phyloP scores from a whole-genome alignment of 2,797 vertebrate genomes.

The Fratercula arctica region DNA sequence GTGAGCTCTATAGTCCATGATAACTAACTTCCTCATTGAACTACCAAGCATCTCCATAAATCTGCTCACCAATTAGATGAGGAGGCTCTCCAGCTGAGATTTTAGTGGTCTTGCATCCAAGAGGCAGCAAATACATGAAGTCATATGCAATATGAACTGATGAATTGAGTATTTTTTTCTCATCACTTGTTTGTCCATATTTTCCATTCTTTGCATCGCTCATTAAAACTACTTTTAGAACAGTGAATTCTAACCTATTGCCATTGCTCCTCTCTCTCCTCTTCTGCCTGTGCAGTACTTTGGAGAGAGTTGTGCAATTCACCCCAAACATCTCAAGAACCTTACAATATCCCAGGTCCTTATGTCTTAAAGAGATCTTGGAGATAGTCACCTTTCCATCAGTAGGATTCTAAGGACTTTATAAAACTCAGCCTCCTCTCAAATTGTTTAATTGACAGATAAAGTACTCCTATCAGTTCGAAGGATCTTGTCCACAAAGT shows the following conservation, averaged over 20 bases:
- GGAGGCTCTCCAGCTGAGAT: neutral
- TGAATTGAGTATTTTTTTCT: neutral
- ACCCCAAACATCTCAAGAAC: neutral
- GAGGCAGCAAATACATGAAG: neutral
- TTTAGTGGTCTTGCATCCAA: neutral
- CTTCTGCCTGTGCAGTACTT: neutral
- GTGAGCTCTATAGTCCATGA: accelerated
- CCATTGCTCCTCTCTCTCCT: neutral
- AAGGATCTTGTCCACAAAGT: neutral
- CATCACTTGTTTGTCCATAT: neutral
- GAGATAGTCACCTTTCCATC: neutral
- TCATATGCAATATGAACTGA: accelerated
- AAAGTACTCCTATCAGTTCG: neutral
- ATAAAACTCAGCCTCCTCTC: neutral
- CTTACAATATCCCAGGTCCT: neutral
- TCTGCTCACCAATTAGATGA: neutral
- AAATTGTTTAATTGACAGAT: neutral
- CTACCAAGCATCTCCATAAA: neutral
- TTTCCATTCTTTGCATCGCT: neutral
- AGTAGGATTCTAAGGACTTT: neutral
- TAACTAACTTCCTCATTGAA: neutral
- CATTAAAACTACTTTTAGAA: neutral
- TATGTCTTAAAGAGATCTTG: neutral
- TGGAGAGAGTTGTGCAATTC: neutral
- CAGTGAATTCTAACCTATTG: neutral